These are phyloP conservation scores for Eurystomus gularis DNA, from an alignment of 2,113 vertebrate species.

Conservation along the genomic window DNA sequence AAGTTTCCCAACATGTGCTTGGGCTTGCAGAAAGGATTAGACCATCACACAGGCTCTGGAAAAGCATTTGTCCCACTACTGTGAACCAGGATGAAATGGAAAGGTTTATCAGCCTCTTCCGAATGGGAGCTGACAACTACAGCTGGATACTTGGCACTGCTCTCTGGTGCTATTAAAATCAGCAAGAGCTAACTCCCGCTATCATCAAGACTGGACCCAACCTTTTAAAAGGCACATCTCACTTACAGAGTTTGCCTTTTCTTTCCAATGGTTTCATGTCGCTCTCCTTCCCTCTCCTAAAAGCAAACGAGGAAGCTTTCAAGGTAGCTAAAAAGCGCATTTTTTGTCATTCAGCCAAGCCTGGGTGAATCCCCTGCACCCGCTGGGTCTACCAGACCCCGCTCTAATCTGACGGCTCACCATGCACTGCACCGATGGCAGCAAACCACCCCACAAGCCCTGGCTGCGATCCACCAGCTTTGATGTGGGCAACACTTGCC, in stretches of 20 bases:
- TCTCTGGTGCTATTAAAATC: constrained; percentile 22
- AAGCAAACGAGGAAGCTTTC: background rate
- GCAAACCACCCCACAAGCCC: background rate
- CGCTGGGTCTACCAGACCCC: rapidly evolving
- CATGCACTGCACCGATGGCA: rapidly evolving
- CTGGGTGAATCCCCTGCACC: background rate
- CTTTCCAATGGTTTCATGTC: background rate
- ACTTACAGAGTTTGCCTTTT: background rate
- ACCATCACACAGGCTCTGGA: background rate
- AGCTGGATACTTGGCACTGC: background rate
- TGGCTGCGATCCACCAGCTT: background rate
- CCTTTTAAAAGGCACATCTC: background rate
- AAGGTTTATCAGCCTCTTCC: background rate
- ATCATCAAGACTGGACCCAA: background rate
- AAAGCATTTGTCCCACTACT: background rate
- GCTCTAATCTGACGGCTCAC: background rate
- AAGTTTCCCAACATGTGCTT: background rate
- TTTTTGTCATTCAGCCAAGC: background rate
- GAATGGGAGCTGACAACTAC: constrained; percentile 15
- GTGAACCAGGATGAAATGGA: background rate
- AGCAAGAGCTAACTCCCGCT: background rate
- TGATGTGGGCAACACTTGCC: background rate
- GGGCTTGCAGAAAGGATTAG: background rate
- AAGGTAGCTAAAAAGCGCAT: background rate
- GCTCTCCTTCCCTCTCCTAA: background rate